Conservation (phyloP, 92 coral and sea anemone species). For the Anthopleura xanthogrammica region DNA sequence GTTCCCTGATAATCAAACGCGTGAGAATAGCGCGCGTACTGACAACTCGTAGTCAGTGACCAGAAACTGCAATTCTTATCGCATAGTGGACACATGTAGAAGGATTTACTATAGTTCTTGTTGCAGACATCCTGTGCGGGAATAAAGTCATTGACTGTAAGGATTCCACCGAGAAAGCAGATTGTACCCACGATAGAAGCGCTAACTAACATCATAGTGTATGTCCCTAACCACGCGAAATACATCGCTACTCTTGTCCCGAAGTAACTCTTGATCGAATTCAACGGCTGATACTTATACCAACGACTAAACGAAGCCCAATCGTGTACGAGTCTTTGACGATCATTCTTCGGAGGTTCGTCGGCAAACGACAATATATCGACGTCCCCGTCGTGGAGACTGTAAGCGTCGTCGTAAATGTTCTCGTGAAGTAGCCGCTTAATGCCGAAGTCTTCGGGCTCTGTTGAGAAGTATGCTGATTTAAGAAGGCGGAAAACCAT, state of each 20-base stretch:
- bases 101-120: constrained; percentile 56
- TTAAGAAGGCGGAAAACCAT: constrained; percentile 78
- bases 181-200: constrained; percentile 80
- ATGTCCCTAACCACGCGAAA: constrained; percentile 94
- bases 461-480: constrained; percentile 62
- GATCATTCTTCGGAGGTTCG: constrained; percentile 36
- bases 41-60: constrained; percentile 74
- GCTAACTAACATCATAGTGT: constrained; percentile 75
- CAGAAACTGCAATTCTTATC: constrained; percentile 94
- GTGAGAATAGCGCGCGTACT: constrained; percentile 71
- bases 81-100: constrained; percentile 99
- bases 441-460: constrained; percentile 85
- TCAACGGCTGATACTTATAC: constrained; percentile 86
- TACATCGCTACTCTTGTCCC: constrained; percentile 88
- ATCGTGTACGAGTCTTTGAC: constrained; percentile 54
- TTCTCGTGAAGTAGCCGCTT: constrained; percentile 67
- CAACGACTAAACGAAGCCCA: constrained; percentile 90
- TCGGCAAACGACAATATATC: constrained; percentile 14
- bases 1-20: constrained; percentile 94
- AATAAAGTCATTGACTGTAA: constrained; percentile 54
- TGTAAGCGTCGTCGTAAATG: constrained; percentile 76
- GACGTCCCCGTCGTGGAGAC: constrained; percentile 72
- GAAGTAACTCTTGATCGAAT: constrained; percentile 79
- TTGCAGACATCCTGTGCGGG: constrained; percentile 91
- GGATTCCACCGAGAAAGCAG: constrained; percentile 77